These are phyloP conservation scores for Lepisosteus osseus DNA, from an alignment of 2,113 vertebrate species.

Conservation along the genomic window DNA sequence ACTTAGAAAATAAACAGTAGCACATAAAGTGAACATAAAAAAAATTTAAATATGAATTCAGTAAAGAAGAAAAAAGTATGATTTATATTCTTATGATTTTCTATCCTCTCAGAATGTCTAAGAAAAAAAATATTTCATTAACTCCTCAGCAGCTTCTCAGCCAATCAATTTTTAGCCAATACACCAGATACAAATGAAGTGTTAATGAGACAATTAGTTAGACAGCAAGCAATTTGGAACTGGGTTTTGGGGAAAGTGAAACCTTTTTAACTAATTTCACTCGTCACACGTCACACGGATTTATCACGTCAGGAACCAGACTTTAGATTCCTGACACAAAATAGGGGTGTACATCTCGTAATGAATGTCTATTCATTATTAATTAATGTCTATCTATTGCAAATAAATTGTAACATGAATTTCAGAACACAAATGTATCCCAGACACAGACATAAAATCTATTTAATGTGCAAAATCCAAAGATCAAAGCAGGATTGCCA, in stretches of 20 bases:
- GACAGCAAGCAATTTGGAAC: conserved; percentile 37
- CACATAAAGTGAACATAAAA: too few relatives aligned
- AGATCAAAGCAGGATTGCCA: conserved; percentile 35
- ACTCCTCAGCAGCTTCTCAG: too few relatives aligned
- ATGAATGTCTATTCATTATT: conserved; percentile 58
- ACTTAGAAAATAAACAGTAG: too few relatives aligned
- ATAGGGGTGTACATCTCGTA: conserved; percentile 56
- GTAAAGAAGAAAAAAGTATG: too few relatives aligned
- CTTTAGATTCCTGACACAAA: conserved; percentile 52
- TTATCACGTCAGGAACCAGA: conserved; percentile 54
- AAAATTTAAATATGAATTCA: too few relatives aligned
- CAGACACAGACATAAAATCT: conserved; percentile 33
- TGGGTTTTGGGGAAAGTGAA: conserved; percentile 41
- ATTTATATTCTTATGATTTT: too few relatives aligned
- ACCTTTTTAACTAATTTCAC: conserved; percentile 26
- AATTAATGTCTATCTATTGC: conserved; percentile 45
- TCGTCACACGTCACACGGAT: neutral
- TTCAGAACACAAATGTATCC: conserved; percentile 53
- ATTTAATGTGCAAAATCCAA: conserved; percentile 41
- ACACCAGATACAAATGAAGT: conserved; percentile 12
- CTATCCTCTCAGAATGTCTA: too few relatives aligned
- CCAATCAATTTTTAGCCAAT: too few relatives aligned
- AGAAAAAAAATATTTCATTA: too few relatives aligned
- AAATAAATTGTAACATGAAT: conserved; percentile 58
- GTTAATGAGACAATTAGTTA: conserved; percentile 70